Evolutionary conservation across 2,113 vertebrate species (phyloP), one percentile per base, ranked within the genome.

Genomic region (Ranitomeya imitator): DNA sequence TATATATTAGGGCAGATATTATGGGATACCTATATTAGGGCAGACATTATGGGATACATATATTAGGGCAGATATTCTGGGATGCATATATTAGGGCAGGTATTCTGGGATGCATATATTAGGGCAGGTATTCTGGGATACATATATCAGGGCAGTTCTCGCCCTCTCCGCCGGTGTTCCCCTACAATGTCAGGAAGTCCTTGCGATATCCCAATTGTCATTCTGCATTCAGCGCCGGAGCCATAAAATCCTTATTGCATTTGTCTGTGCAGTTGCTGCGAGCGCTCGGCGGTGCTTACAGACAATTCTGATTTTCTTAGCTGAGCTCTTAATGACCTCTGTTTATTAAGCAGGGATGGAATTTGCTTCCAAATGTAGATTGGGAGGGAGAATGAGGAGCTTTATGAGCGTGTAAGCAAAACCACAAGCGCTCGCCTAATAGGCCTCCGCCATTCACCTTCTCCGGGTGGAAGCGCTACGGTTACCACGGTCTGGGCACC

Each of bases 291-390:
- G 13, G 9, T 79, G 79, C 60, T 91, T 71, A 71, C 82, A 90
- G 90, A 91, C 86, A 87, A 77, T 85, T 45, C 14, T 31, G 88
- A 84, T 89, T 91, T 92, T 92, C 84, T 91, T 21, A 90, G 65
- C 59, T 90, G 19, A 89, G 89, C 89, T 77, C 92, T 92, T 93
- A 91, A 90, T 90, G 69, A 31, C 89, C 77, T 16, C 18, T 7
- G 14, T 91, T 91, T 93, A 91, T 81, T 90, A 90, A 90, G 84
- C 6, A 0, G 45, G 90, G 19, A 60, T 93, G 89, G 60, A 91
- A 73, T 90, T 89, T 71, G 69, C 71, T 59, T 85, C 71, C 71
- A 76, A 60, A 76, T 76, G 69, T 73, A 86, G 54, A 31, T 85
- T 91, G 73, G 54, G 89, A 74, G 10, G 89, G 69, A 37, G 83